Evolutionary conservation across 2,888 invertebrate species (phyloP).

Genomic region (Sylvicola cinctus): DNA sequence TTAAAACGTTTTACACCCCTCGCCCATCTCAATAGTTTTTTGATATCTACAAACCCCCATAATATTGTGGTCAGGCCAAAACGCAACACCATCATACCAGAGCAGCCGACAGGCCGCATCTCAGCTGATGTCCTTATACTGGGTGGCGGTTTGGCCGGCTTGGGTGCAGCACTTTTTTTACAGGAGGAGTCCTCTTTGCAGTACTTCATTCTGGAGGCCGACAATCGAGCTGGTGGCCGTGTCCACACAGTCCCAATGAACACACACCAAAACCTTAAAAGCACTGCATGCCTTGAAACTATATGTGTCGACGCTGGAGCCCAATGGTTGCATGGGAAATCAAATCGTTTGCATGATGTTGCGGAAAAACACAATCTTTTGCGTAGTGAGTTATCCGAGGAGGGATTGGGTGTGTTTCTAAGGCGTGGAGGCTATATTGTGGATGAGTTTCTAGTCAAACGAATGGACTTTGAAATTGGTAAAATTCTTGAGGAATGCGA

Average conservation of each 20-base stretch:
- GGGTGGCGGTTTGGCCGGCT: slow-evolving; percentile 6
- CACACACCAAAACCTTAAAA: not conserved
- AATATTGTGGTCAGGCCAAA: no score
- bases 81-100: no score
- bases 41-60: no score
- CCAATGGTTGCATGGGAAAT: slow-evolving; percentile 25
- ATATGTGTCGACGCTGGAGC: slow-evolving; percentile 20
- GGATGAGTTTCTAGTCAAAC: slow-evolving; percentile 25
- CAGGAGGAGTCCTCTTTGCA: not conserved
- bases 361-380: slow-evolving; percentile 16
- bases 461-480: slow-evolving; percentile 29
- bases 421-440: slow-evolving; percentile 27
- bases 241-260: slow-evolving; percentile 6
- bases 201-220: slow-evolving; percentile 6
- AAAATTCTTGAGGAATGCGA: slow-evolving; percentile 29
- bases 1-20: no score
- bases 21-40: no score
- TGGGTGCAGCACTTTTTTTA: slow-evolving; percentile 4
- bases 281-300: not conserved
- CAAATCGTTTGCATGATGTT: slow-evolving; percentile 20
- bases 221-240: slow-evolving; percentile 6
- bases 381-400: slow-evolving; percentile 22
- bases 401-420: slow-evolving; percentile 33
- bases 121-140: slow-evolving; percentile 6
- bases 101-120: no score